Conservation (phyloP, 2,797 vertebrate genomes). For the Cryptoprocta ferox region DNA sequence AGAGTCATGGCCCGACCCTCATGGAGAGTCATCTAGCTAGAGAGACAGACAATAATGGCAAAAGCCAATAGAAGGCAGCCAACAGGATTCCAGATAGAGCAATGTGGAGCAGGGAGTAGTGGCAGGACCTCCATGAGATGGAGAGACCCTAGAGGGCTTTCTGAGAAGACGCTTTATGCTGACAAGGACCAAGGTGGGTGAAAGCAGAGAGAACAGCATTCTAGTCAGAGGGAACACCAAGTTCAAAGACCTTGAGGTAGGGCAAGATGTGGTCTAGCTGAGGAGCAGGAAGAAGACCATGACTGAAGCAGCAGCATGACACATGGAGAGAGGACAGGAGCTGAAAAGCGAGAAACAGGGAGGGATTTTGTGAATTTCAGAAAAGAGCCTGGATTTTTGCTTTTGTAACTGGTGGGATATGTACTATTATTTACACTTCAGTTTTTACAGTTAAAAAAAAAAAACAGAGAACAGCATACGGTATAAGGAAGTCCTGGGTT, state of each 20-base stretch:
- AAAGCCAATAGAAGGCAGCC: background rate
- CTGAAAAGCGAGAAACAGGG: background rate
- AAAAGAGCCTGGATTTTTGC: background rate
- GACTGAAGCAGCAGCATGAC: fast-evolving
- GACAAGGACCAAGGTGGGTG: background rate
- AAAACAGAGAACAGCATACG: background rate
- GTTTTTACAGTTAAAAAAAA: no score
- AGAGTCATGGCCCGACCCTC: no score
- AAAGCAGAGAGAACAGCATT: background rate
- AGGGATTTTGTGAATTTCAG: fast-evolving
- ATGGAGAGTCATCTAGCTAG: background rate
- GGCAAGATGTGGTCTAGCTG: no score
- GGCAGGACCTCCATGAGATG: no score
- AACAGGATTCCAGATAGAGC: background rate
- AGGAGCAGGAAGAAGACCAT: background rate
- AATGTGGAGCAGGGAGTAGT: fast-evolving
- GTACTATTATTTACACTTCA: background rate
- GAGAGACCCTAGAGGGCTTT: background rate
- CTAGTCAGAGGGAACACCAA: background rate
- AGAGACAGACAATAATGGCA: background rate
- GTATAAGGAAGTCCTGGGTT: no score
- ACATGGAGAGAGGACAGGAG: fast-evolving
- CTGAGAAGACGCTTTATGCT: background rate
- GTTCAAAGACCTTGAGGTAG: background rate
- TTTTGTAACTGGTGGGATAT: background rate